Conservation (phyloP, 2,888 invertebrate genomes). For the Dasypolia templi region DNA sequence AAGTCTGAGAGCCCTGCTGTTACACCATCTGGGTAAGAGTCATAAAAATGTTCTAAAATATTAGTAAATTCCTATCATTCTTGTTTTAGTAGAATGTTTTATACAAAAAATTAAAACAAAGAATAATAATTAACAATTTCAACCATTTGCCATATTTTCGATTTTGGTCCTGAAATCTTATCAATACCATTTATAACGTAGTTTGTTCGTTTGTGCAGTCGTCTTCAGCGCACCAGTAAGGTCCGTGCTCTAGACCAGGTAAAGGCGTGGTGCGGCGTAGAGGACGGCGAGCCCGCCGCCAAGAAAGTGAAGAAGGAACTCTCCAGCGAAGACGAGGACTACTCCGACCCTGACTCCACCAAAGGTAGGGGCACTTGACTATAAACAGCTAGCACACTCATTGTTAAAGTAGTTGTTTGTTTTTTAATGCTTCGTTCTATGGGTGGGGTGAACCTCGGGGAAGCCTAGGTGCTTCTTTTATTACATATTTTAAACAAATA, state of each 20-base stretch:
- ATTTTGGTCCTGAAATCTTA: background rate
- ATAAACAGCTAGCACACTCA: constrained; percentile 29
- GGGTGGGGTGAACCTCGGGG: background rate
- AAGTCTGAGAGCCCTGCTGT: constrained; percentile 82
- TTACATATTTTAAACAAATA: constrained; percentile 12
- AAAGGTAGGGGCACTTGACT: constrained; percentile 70
- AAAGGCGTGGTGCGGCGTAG: constrained; percentile 95
- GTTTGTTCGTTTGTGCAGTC: constrained; percentile 78
- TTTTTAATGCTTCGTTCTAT: background rate
- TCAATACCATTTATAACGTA: background rate
- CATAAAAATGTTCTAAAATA: background rate
- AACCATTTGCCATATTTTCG: background rate
- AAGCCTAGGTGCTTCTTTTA: constrained; percentile 33
- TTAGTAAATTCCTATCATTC: background rate
- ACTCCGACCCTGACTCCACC: constrained; percentile 83
- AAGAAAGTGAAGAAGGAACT: constrained; percentile 90
- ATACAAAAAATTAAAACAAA: too few relatives aligned
- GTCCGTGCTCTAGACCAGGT: constrained; percentile 95
- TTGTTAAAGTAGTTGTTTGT: constrained; percentile 10
- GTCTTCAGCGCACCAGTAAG: constrained; percentile 94
- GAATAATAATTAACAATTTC: too few relatives aligned
- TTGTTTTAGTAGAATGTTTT: background rate
- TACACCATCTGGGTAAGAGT: constrained; percentile 85
- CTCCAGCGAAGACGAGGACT: constrained; percentile 89
- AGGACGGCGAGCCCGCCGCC: constrained; percentile 83